These are phyloP conservation scores for Anthopleura xanthogrammica DNA, from an alignment of 92 coral and sea anemone genomes.

Conservation along the genomic window DNA sequence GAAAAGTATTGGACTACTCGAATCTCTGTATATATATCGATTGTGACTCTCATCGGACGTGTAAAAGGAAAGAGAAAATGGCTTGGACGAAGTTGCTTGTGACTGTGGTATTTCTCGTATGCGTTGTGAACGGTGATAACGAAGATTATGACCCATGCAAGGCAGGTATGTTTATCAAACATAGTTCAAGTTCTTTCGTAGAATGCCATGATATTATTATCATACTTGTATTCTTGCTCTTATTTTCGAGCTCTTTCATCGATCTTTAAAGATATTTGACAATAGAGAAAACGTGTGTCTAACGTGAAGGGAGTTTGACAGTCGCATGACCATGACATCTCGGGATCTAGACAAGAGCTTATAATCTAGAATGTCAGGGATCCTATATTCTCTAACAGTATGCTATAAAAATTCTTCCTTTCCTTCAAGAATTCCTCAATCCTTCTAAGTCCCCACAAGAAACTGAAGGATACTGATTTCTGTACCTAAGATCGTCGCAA, in stretches of 20 bases:
- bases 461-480: too few relatives aligned
- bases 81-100: background rate
- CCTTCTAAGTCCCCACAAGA: too few relatives aligned
- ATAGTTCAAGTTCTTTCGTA: background rate
- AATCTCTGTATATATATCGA: background rate
- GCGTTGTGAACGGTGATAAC: slow-evolving; percentile 46
- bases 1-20: background rate
- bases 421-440: background rate
- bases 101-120: background rate
- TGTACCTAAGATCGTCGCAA: background rate
- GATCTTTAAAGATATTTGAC: background rate
- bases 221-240: background rate
- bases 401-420: too few relatives aligned
- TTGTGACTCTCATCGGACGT: background rate
- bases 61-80: background rate
- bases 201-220: background rate
- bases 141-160: slow-evolving; percentile 98
- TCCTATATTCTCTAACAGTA: background rate
- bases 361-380: background rate
- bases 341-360: background rate
- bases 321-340: background rate
- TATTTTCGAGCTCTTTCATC: background rate
- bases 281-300: background rate
- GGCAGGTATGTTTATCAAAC: slow-evolving; percentile 72
- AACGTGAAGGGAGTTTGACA: background rate